Evolutionary conservation across 2,888 invertebrate species (phyloP), one percentile per base, ranked within the genome.

Genomic region (Anarsia innoxiella): DNA sequence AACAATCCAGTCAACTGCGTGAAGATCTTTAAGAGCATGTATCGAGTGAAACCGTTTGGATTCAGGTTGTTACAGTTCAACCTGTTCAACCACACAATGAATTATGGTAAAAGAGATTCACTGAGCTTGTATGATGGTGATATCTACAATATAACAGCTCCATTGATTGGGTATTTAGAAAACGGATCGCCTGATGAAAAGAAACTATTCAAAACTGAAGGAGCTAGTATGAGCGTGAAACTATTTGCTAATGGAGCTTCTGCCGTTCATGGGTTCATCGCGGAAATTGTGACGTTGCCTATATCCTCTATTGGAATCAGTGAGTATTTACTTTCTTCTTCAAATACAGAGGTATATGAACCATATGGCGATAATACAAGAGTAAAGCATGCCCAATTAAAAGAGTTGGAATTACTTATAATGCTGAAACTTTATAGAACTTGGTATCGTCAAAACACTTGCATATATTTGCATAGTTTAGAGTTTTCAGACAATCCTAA

Each of bases 1-100:
- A 97, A 97, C 53, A 91, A 93, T 67, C 95, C 97, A 0, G 94
- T 97, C 0, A 99, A 98, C 66, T 99, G 99, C 65, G 94, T 99
- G 0, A 99, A 99, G 75, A 96, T 98, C 51, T 97, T 99, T 66
- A 92, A 93, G 38, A 94, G 96, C 43, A 90, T 90, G 41, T 93
- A 90, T 59, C 88, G 92, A 44, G 91, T 93, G 0, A 97, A 97
- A 63, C 93, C 93, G 9, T 89, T 98, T 55, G 97, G 96, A 5
- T 93, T 98, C 57, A 87, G 97, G 42, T 82, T 98, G 30, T 79
- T 97, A 13, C 97, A 97, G 56, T 94, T 95, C 48, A 96, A 96
- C 75, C 74, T 97, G n/a, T 95, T 94, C 59, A 95, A 96, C 63
- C 93, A 94, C 26, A 93, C 94, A 0, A 88, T 88, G 35, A 90